Evolutionary conservation across 2,113 vertebrate genomes (phyloP).

Genomic region (Muscicapa adusta): DNA sequence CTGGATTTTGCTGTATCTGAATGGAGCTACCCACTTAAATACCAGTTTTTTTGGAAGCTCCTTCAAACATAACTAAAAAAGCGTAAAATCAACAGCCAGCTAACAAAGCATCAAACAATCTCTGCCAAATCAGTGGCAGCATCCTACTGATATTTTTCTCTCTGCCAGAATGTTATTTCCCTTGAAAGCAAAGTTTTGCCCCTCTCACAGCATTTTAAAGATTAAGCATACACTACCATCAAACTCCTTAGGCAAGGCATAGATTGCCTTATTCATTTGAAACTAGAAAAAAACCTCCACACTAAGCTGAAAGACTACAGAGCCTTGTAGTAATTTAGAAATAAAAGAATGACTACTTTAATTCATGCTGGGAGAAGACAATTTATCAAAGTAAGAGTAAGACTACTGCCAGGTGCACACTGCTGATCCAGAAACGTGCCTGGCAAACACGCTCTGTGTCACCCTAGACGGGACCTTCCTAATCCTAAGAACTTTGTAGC

Average conservation of each 20-base stretch:
- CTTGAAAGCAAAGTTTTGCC: not conserved
- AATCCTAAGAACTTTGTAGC: not conserved
- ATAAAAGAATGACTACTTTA: slow-evolving; percentile 1
- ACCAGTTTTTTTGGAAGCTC: not conserved
- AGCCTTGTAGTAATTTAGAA: not conserved
- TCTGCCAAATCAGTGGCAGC: not conserved
- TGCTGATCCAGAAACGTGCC: not conserved
- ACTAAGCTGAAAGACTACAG: not conserved
- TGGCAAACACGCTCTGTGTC: not conserved
- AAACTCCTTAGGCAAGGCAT: not conserved
- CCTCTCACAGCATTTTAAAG: not conserved
- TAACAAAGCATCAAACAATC: not conserved
- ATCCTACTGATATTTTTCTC: not conserved
- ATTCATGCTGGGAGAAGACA: slow-evolving; percentile 4
- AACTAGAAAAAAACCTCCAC: not conserved
- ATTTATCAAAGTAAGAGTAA: not conserved
- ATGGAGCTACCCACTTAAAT: not conserved
- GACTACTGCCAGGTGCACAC: not conserved
- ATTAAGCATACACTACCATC: not conserved
- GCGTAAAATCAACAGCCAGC: not conserved
- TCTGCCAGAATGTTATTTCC: not conserved
- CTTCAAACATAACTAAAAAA: not conserved
- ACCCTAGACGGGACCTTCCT: not conserved
- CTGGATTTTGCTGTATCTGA: not conserved
- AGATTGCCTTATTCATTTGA: not conserved